Evolutionary conservation across 2,113 vertebrate species (phyloP), one percentile per base, ranked within the genome.

Genomic region (Callionymus lyra): DNA sequence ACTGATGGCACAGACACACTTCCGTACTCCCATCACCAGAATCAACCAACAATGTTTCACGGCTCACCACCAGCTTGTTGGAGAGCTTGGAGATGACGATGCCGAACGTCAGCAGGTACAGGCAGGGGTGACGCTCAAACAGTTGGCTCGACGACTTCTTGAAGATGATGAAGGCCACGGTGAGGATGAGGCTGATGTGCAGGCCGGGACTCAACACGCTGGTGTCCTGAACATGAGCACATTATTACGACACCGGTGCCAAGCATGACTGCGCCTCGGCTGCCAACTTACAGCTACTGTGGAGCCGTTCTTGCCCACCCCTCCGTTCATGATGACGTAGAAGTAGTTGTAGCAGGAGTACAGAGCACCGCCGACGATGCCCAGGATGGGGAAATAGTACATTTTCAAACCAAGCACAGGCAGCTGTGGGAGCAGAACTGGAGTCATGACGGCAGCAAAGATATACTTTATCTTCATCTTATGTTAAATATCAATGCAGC

Each of bases 281-380:
- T 15, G 1, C 15, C 3, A 8, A 67, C 91, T 91, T 87, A 98
- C 94, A 55, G 94, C 95, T 56, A 95, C 90, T 1, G 94, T 98
- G 31, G 95, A 98, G 72, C 93, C 93, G 34, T 98, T 98, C 72
- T 98, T 98, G 51, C 95, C 94, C 18, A 95, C 88, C 5, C 94
- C 95, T 34, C 94, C 94, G 31, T 88, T 89, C 63, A 98, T 73
- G 66, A 99, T 99, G 70, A 94, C 88, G 36, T 84, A 70, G 77
- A 98, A 98, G 75, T 98, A 97, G 86, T 89, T 92, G 71, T 86
- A 89, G 72, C 82, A 91, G 71, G 93, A 94, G 81, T 85, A 87
- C 50, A 92, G 62, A 55, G 84, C 86, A 50, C 93, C 95, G 9
- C 82, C 85, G 14, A 90, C 68, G 64, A 99, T 90, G 63, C 89